phyloP scores from a whole-genome alignment of 1,140 invertebrate species.

The Temnothorax curvispinosus region DNA sequence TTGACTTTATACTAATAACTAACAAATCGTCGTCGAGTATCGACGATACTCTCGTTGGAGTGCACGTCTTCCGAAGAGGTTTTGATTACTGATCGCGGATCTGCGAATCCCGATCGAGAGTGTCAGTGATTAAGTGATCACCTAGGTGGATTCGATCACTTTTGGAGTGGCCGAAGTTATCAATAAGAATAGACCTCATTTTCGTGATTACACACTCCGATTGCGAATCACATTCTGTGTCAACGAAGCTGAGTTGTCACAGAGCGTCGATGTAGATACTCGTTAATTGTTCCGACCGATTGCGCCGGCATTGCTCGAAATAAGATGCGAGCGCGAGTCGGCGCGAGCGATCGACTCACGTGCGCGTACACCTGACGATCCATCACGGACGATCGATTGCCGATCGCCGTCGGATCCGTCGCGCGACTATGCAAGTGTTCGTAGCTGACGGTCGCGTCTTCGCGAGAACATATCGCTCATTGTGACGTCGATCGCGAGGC shows the following conservation, averaged over 20 bases:
- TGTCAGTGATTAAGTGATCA: not conserved
- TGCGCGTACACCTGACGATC: conserved; percentile 5
- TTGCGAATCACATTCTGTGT: not conserved
- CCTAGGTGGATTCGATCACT: not conserved
- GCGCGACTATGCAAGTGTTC: conserved; percentile 49
- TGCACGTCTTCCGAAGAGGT: not conserved
- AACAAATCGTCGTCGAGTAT: not conserved
- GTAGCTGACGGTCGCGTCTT: conserved; percentile 19
- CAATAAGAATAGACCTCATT: no score
- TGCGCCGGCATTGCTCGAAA: not conserved
- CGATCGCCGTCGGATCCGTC: conserved; percentile 19
- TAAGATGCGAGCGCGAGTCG: not conserved
- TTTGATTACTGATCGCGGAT: not conserved
- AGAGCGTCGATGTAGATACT: conserved; percentile 10
- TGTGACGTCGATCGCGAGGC: conserved; percentile 38
- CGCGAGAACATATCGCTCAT: conserved; percentile 61
- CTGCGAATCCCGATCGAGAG: not conserved
- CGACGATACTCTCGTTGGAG: not conserved
- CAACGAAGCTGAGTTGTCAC: not conserved
- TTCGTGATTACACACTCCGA: not conserved
- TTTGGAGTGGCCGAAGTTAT: no score
- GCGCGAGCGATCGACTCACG: not conserved
- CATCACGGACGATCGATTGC: conserved; percentile 4
- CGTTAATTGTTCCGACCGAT: not conserved
- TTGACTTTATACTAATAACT: not conserved